Evolutionary conservation across 2,888 invertebrate genomes (phyloP).

Genomic region (Iphiclides podalirius): DNA sequence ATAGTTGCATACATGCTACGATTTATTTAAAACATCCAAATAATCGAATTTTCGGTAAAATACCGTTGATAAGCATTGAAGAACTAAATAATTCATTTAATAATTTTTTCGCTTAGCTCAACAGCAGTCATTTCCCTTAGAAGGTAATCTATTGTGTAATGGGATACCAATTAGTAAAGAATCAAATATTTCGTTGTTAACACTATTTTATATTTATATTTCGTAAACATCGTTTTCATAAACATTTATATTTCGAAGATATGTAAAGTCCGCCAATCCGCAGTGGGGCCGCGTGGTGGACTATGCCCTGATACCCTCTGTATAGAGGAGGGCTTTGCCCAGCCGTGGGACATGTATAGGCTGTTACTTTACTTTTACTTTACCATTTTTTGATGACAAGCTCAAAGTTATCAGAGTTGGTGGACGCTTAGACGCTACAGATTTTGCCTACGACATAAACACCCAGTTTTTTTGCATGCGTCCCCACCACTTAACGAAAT

Average conservation of each 20-base stretch:
- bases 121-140: too few species aligned
- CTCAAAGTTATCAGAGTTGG: not conserved
- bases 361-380: too few species aligned
- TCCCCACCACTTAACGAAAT: slow-evolving; percentile 26
- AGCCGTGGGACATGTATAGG: too few species aligned
- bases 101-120: not conserved
- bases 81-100: not conserved
- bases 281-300: too few species aligned
- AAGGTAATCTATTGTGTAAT: not conserved
- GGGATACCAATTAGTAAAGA: not conserved
- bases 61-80: not conserved
- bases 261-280: too few species aligned
- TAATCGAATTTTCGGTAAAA: not conserved
- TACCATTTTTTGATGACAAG: too few species aligned
- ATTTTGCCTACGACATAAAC: not conserved
- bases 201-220: too few species aligned
- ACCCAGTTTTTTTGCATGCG: slow-evolving; percentile 26
- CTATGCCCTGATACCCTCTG: too few species aligned
- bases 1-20: too few species aligned
- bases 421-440: too few species aligned
- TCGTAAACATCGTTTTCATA: not conserved
- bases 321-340: too few species aligned
- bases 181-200: not conserved
- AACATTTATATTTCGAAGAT: too few species aligned
- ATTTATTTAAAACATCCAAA: not conserved